phyloP scores from a whole-genome alignment of 2,888 invertebrate species.

The Synanthedon myopaeformis region DNA sequence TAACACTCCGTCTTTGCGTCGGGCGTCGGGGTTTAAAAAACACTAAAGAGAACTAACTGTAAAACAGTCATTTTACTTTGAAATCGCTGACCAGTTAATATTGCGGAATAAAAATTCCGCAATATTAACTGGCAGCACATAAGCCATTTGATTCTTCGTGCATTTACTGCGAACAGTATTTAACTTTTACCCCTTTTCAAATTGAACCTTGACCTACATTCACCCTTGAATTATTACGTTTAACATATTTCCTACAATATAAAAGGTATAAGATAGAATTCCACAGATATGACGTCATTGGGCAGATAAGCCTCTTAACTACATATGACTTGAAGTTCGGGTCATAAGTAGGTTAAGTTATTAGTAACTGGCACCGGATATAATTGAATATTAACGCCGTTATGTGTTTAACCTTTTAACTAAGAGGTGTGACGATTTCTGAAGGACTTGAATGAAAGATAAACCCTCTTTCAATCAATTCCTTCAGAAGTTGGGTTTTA shows the following conservation, averaged over 20 bases:
- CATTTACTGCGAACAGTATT: neutral
- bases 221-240: slow-evolving; percentile 22
- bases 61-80: too few relatives aligned
- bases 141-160: slow-evolving; percentile 3
- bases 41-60: too few relatives aligned
- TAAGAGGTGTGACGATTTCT: too few relatives aligned
- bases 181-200: slow-evolving; percentile 2
- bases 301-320: slow-evolving; percentile 17
- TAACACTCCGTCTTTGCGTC: too few relatives aligned
- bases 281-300: slow-evolving; percentile 9
- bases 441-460: too few relatives aligned
- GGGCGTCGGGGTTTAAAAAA: too few relatives aligned
- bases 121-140: neutral
- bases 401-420: neutral
- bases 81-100: too few relatives aligned
- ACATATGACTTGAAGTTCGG: slow-evolving; percentile 10
- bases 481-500: too few relatives aligned
- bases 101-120: too few relatives aligned
- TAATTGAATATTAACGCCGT: neutral
- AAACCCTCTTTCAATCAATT: too few relatives aligned
- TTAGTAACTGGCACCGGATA: neutral
- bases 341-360: slow-evolving; percentile 4
- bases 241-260: slow-evolving; percentile 1
- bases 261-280: neutral
- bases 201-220: slow-evolving; percentile 38